Base-by-base conservation (phyloP, 2,888 invertebrate species). In the Piscicola geometra region DNA sequence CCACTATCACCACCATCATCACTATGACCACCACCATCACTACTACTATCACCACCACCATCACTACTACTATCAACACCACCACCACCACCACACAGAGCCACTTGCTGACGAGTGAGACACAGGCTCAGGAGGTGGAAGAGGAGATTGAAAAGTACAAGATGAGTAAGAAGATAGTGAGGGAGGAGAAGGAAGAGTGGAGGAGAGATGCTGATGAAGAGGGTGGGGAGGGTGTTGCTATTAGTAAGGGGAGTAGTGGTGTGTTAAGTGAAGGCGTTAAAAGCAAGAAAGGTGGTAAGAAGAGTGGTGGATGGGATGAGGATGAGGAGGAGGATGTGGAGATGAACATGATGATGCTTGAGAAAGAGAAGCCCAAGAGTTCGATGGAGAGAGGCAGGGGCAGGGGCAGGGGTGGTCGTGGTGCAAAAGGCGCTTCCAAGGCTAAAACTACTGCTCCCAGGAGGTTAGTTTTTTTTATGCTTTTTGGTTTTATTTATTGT, bases 21-120 rank as follows among this genome's bases (percentile, higher is more conserved):
- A 67, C 32, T 32, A 67, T 32, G n/a, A 67, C 18, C 67, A 67
- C 18, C 67, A 67, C 1, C 67, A 67, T 67, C 67, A 67, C 15
- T 32, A 67, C 32, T 32, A 32, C 0, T 32, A 67, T 67, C 67
- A 67, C 15, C 67, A 67, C 32, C 67, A 32, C 0, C 67, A 67
- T 67, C 67, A 67, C 15, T 32, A 67, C 32, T 32, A 67, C 15
- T 32, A 67, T 67, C 67, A 67, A 5, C 67, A 67, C 35, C n/a
- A 71, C 35, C 21, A 71, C n/a, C 33, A 1, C 0, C 1, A 71
- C 21, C 28, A 47, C n/a, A 9, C 35, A 25, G 25, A 15, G 15
- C 25, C 15, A 18, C 21, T 41, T 36, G 33, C 35, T 36, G 18
- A 25, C 33, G n/a, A n/a, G n/a, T n/a, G n/a, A n/a, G n/a, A n/a